Percentiles rank a stretch among this genome's conserved stretches.
phyloP scores from a whole-genome alignment of 2,113 vertebrate species.

The Paratilapia polleni region DNA sequence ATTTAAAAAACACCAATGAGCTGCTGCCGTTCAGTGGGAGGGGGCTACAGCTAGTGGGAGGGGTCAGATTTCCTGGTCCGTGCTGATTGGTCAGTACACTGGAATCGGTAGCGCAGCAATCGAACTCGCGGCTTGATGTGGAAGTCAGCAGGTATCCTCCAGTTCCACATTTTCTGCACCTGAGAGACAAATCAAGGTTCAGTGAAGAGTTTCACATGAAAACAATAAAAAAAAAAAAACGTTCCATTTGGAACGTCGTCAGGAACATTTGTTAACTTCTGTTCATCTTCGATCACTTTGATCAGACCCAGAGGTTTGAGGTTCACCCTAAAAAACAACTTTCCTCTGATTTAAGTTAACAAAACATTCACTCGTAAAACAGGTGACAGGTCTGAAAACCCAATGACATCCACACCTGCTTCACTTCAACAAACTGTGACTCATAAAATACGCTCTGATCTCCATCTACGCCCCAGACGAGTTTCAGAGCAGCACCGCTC shows the following conservation, averaged over 20 bases:
- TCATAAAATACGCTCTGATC: too few relatives aligned
- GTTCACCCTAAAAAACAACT: too few relatives aligned
- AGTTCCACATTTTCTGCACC: slow-evolving; percentile 86
- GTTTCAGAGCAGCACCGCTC: too few relatives aligned
- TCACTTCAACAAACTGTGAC: too few relatives aligned
- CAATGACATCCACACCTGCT: too few relatives aligned
- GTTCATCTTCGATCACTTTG: too few relatives aligned
- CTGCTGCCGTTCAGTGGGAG: not conserved
- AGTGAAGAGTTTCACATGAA: not conserved
- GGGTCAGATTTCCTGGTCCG: slow-evolving; percentile 63
- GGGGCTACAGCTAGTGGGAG: slow-evolving; percentile 63
- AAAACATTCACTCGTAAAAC: too few relatives aligned
- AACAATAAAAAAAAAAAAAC: not conserved
- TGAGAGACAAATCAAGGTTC: slow-evolving; percentile 28
- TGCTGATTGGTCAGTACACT: slow-evolving; percentile 76
- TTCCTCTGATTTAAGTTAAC: too few relatives aligned
- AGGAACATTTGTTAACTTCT: not conserved
- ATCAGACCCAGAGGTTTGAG: too few relatives aligned
- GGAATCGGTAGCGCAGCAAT: slow-evolving; percentile 80
- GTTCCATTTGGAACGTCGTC: fast-evolving
- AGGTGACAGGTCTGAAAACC: too few relatives aligned
- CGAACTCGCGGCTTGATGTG: slow-evolving; percentile 79
- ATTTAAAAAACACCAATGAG: slow-evolving; percentile 46
- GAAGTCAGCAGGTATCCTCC: slow-evolving; percentile 87
- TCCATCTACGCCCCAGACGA: too few relatives aligned